Evolutionary conservation across 2,113 vertebrate species (phyloP).

Genomic region (Myrmecophaga tridactyla): DNA sequence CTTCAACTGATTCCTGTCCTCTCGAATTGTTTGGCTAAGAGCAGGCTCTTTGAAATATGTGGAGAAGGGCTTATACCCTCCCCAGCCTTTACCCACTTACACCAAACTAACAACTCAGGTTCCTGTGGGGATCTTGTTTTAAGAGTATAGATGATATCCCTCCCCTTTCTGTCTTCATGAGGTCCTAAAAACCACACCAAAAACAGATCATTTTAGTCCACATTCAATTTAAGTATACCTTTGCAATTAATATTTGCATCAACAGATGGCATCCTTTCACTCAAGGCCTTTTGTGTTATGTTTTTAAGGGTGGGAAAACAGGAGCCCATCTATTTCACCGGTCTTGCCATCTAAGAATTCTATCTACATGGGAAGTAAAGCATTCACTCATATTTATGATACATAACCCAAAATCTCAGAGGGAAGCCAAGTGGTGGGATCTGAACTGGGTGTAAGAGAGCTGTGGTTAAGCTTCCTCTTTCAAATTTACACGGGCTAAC

Average conservation of each 20-base stretch:
- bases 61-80: not conserved
- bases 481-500: not conserved
- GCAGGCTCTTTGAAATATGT: not conserved
- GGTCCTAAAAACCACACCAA: not conserved
- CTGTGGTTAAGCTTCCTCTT: not conserved
- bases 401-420: not conserved
- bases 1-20: not conserved
- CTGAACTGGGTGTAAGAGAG: not conserved
- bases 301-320: not conserved
- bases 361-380: not conserved
- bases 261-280: not conserved
- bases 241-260: not conserved
- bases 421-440: not conserved
- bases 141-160: not conserved
- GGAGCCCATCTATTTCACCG: not conserved
- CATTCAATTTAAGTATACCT: not conserved
- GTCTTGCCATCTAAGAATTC: not conserved
- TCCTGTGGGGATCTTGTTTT: not conserved
- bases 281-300: not conserved
- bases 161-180: not conserved
- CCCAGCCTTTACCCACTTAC: not conserved
- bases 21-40: not conserved
- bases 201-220: not conserved
- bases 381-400: not conserved
- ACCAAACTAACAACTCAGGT: not conserved